Evolutionary conservation across 2,113 vertebrate genomes (phyloP), one percentile per base, ranked within the genome.

Genomic region (Helogale parvula): DNA sequence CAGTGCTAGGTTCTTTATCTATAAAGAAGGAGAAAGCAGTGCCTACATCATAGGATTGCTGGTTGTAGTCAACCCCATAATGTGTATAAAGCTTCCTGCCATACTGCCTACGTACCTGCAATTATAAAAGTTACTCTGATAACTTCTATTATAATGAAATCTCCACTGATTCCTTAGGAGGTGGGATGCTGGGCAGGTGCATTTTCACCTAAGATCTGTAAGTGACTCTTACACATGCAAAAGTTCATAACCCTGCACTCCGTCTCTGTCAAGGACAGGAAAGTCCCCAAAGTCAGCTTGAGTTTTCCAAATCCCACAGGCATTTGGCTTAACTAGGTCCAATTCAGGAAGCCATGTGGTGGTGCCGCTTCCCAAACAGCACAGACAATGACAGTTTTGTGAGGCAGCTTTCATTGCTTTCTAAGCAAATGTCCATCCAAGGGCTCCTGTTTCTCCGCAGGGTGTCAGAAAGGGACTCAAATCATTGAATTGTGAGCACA

Each of bases 181-280:
- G 35, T 72, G 19, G 15, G 31, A 79, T 81, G 38, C 92, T 88
- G 3, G 60, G 50, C 76, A 94, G 5, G 4, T 65, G n/a, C 66
- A 38, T 90, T 93, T 98, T 88, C 17, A 86, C 60, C 35, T 82
- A 52, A 88, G n/a, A 86, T 65, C 68, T 60, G 27, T 52, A 88
- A 68, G 35, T 76, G 71, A 93, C 57, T 83, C n/a, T 86, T 80
- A 79, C 1, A 4, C 3, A 11, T 27, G 29, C 81, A 76, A 7
- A 93, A 88, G 54, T 66, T 71, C 89, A 76, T 63, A 33, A 31
- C 63, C 5, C 35, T 25, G 2, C 23, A 27, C 45, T 92, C 72
- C 52, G 33, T 94, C 66, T 79, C 89, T 69, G 14, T 57, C 72
- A 97, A 97, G 45, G 71, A 74, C 8, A 96, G 71, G 38, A 95